Percentiles rank a stretch among this genome's conserved stretches.
These are phyloP conservation scores for Ammodytes marinus DNA, from an alignment of 2,113 vertebrate genomes.

Conservation along the genomic window DNA sequence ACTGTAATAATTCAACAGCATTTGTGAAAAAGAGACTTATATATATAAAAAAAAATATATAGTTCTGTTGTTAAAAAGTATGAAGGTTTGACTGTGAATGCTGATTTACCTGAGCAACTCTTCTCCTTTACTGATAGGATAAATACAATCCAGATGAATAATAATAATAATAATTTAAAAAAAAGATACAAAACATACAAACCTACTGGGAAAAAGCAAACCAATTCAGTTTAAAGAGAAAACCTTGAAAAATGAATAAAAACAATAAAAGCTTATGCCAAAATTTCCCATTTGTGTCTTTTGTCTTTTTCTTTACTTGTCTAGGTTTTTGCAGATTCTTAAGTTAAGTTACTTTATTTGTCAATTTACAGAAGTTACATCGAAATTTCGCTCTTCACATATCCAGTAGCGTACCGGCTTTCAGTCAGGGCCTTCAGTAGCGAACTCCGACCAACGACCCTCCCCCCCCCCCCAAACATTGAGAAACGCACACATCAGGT, in stretches of 20 bases:
- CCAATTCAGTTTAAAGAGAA: slow-evolving; percentile 78
- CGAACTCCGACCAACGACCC: too few species aligned
- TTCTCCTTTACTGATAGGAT: slow-evolving; percentile 80
- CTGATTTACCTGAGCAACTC: slow-evolving; percentile 84
- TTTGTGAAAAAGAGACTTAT: slow-evolving; percentile 84
- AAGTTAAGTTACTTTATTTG: too few species aligned
- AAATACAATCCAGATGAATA: slow-evolving; percentile 63
- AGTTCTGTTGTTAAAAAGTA: slow-evolving; percentile 80
- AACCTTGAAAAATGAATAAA: slow-evolving; percentile 81
- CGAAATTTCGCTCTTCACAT: too few species aligned
- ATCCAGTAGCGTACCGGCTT: too few species aligned
- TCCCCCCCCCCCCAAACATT: too few species aligned
- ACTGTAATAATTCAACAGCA: slow-evolving; percentile 80
- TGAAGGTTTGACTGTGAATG: slow-evolving; percentile 87
- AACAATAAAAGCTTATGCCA: slow-evolving; percentile 85
- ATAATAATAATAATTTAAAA: slow-evolving; percentile 42
- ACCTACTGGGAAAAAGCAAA: slow-evolving; percentile 66
- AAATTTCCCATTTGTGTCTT: slow-evolving; percentile 74
- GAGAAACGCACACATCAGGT: too few species aligned
- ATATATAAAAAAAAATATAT: slow-evolving; percentile 45
- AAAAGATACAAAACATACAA: slow-evolving; percentile 61
- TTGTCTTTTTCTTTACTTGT: slow-evolving; percentile 43
- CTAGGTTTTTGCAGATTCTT: too few species aligned
- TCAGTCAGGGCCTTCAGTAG: too few species aligned
- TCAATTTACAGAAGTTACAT: too few species aligned